These are phyloP conservation scores for Clistopyga incitator DNA, from an alignment of 2,888 invertebrate genomes.

Conservation along the genomic window DNA sequence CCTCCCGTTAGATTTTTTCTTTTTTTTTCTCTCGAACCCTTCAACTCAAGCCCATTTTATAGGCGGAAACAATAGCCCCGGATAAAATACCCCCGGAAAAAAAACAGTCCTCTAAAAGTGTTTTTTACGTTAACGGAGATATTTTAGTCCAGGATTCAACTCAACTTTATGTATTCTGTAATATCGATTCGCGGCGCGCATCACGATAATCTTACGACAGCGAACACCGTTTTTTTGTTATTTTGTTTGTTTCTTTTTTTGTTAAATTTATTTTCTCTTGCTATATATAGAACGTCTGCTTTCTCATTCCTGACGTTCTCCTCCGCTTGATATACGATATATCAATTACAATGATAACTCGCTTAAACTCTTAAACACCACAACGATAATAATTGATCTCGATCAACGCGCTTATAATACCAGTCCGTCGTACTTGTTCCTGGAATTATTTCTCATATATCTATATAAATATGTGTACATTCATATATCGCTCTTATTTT, in stretches of 20 bases:
- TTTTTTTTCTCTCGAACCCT: slow-evolving; percentile 22
- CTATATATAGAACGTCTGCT: slow-evolving; percentile 1
- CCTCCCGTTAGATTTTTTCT: no score
- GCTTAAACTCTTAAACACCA: slow-evolving; percentile 66
- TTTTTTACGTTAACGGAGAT: no score
- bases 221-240: slow-evolving; percentile 24
- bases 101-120: no score
- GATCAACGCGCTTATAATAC: slow-evolving; percentile 49
- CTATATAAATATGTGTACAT: slow-evolving; percentile 44
- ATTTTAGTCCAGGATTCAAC: no score
- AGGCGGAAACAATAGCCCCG: neutral
- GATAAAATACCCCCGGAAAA: no score
- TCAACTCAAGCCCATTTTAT: neutral
- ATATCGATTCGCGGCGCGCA: no score
- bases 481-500: slow-evolving; percentile 41
- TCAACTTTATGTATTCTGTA: no score
- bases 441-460: slow-evolving; percentile 8
- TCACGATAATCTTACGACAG: slow-evolving; percentile 22
- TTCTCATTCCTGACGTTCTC: neutral
- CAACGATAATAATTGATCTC: slow-evolving; percentile 66
- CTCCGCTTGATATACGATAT: slow-evolving; percentile 11
- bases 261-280: neutral
- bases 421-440: slow-evolving; percentile 11
- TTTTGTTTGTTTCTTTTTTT: no score
- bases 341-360: slow-evolving; percentile 52